phyloP scores from a whole-genome alignment of 2,113 vertebrate genomes.

The Trachemys scripta region DNA sequence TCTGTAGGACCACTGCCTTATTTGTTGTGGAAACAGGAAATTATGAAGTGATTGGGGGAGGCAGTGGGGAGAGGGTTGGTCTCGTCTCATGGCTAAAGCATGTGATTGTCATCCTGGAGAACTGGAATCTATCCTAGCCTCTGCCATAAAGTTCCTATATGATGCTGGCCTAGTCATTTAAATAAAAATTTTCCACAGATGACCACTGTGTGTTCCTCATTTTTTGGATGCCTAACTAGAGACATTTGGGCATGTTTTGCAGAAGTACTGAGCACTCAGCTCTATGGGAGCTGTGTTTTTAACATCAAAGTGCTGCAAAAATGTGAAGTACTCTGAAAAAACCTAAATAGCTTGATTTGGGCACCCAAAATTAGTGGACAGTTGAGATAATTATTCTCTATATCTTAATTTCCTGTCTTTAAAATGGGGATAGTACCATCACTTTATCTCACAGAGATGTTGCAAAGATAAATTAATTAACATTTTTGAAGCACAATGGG shows the following conservation, averaged over 20 bases:
- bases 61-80: neutral
- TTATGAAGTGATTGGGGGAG: neutral
- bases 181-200: neutral
- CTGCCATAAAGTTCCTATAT: neutral
- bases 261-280: neutral
- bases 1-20: neutral
- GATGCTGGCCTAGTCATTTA: neutral
- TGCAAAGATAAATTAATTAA: neutral
- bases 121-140: conserved; percentile 6
- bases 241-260: neutral
- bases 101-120: neutral
- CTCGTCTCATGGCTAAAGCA: neutral
- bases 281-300: neutral
- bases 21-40: neutral
- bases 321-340: neutral
- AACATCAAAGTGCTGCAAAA: neutral
- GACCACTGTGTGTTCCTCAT: neutral
- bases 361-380: neutral
- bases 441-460: accelerated
- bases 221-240: neutral
- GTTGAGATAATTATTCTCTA: neutral
- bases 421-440: neutral
- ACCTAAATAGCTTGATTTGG: neutral
- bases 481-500: neutral
- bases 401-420: neutral